Percentiles rank a stretch among this genome's conserved stretches.
These are phyloP conservation scores for Campoplex capitator DNA, from an alignment of 2,888 invertebrate species.

Conservation along the genomic window DNA sequence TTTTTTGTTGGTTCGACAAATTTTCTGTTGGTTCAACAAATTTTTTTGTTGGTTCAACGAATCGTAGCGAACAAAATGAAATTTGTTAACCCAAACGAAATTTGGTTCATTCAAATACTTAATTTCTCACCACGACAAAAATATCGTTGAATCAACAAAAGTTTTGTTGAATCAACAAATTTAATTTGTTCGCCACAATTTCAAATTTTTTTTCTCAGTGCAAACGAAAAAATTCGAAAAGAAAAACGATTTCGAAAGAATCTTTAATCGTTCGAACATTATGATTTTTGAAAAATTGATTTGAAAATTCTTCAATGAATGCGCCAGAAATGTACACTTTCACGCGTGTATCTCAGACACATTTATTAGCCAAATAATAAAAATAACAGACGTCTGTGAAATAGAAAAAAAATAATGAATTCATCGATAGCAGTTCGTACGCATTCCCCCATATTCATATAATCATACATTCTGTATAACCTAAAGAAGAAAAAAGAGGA, in stretches of 20 bases:
- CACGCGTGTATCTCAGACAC: background rate
- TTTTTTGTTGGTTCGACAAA: no score
- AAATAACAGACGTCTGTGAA: background rate
- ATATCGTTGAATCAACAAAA: no score
- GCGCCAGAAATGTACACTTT: background rate
- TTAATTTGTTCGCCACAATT: no score
- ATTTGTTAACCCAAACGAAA: no score
- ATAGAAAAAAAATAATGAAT: background rate
- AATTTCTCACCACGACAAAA: no score
- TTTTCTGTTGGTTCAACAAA: no score
- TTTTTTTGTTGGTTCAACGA: no score
- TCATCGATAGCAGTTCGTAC: background rate
- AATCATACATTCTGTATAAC: background rate
- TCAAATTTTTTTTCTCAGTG: no score
- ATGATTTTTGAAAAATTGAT: background rate
- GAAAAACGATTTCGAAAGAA: background rate
- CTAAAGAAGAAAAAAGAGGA: background rate
- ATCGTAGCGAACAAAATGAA: no score
- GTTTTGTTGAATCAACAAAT: no score
- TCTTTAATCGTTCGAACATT: background rate
- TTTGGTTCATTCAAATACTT: no score
- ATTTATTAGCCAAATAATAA: background rate
- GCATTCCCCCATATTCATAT: background rate
- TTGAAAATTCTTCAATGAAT: background rate
- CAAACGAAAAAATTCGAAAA: background rate